These are phyloP conservation scores for Erebia palarica DNA, from an alignment of 2,888 invertebrate genomes.

Conservation along the genomic window DNA sequence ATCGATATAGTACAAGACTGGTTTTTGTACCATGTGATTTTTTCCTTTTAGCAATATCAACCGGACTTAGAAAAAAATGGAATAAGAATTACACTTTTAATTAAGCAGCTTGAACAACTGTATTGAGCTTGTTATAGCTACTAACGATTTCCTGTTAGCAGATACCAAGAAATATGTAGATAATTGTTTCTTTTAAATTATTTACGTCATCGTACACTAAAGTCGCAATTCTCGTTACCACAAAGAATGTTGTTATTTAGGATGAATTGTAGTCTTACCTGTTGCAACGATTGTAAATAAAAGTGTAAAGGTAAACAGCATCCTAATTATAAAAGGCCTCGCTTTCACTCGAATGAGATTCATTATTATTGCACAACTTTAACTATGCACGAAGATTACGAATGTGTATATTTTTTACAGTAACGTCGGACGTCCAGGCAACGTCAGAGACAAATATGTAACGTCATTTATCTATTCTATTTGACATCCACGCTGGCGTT, in stretches of 20 bases:
- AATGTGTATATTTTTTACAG: conserved; percentile 41
- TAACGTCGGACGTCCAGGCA: no score
- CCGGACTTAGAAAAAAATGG: no score
- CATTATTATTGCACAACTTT: conserved; percentile 51
- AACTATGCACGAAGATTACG: conserved; percentile 27
- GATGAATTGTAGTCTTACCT: conserved; percentile 30
- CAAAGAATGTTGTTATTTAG: conserved; percentile 28
- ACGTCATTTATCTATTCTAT: conserved; percentile 46
- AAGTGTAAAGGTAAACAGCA: conserved; percentile 26
- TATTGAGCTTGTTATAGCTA: background rate
- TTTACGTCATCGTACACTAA: conserved; percentile 32
- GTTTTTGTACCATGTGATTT: no score
- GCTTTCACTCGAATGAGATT: conserved; percentile 49
- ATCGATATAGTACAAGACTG: no score
- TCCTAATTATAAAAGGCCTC: conserved; percentile 25
- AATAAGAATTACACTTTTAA: no score
- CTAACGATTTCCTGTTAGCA: conserved; percentile 3
- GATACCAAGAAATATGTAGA: background rate
- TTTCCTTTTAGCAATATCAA: no score
- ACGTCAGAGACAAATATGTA: no score
- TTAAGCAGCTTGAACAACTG: no score
- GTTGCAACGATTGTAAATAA: conserved; percentile 33
- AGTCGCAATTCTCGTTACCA: conserved; percentile 22
- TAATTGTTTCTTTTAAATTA: conserved; percentile 20
- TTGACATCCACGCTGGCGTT: conserved; percentile 45